phyloP scores from a whole-genome alignment of 2,113 vertebrate species.

The Puffinus mauretanicus region DNA sequence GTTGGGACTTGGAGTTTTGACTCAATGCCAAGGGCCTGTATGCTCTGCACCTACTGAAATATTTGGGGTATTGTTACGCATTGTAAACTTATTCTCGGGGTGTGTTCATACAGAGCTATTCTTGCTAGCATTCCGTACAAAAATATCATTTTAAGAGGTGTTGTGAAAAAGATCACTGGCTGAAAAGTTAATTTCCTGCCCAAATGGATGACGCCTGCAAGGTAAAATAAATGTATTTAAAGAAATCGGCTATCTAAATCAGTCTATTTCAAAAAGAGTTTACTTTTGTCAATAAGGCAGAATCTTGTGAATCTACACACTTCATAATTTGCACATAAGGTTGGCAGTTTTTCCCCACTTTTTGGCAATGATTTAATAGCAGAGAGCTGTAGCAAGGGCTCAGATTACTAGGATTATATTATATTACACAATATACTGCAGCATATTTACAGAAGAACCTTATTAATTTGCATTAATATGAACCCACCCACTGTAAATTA shows the following conservation, averaged over 20 bases:
- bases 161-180: conserved; percentile 35
- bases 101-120: not conserved
- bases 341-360: conserved; percentile 25
- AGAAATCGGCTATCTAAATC: conserved; percentile 34
- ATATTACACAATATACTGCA: conserved; percentile 28
- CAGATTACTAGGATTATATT: conserved; percentile 45
- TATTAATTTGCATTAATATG: conserved; percentile 18
- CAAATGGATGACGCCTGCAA: conserved; percentile 31
- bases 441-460: not conserved
- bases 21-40: not conserved
- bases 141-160: conserved; percentile 46
- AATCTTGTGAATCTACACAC: conserved; percentile 53
- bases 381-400: conserved; percentile 12
- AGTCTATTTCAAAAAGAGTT: conserved; percentile 33
- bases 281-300: conserved; percentile 45
- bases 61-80: conserved; percentile 34
- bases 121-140: not conserved
- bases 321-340: conserved; percentile 55
- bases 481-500: not conserved
- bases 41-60: conserved; percentile 8
- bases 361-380: conserved; percentile 47
- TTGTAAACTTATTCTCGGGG: not conserved
- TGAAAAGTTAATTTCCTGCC: conserved; percentile 67
- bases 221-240: conserved; percentile 35
- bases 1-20: not conserved